Percentiles rank a stretch among this genome's conserved stretches.
Conservation (phyloP, 1,140 invertebrate genomes). For the Scaptomyza hsui region DNA sequence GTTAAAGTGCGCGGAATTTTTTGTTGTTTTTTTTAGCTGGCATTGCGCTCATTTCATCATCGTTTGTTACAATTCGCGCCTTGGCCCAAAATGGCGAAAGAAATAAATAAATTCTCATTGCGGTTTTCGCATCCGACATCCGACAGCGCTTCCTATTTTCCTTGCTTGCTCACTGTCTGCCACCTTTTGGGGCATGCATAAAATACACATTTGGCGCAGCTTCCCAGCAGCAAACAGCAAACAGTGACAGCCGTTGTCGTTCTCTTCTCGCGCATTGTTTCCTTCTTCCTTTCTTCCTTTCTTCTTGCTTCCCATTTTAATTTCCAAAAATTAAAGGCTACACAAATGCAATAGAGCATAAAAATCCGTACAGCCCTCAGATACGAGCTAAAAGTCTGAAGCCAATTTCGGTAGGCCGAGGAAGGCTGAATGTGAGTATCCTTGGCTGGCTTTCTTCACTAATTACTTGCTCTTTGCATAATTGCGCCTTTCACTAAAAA, state of each 20-base stretch:
- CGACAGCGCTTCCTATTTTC: conserved; percentile 35
- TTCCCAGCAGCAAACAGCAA: conserved; percentile 38
- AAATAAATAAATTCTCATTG: conserved; percentile 31
- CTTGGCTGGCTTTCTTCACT: conserved; percentile 37
- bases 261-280: conserved; percentile 50
- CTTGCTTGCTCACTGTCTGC: conserved; percentile 22
- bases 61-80: conserved; percentile 72
- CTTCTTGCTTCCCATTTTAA: conserved; percentile 45
- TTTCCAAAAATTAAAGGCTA: conserved; percentile 44
- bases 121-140: conserved; percentile 29
- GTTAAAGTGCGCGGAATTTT: conserved; percentile 32
- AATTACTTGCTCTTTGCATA: conserved; percentile 77
- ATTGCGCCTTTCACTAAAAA: conserved; percentile 72
- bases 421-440: conserved; percentile 1
- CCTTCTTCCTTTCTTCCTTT: too few relatives aligned
- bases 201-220: conserved; percentile 70
- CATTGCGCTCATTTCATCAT: conserved; percentile 33
- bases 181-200: conserved; percentile 75
- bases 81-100: conserved; percentile 24
- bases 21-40: neutral
- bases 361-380: conserved; percentile 34
- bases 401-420: conserved; percentile 11
- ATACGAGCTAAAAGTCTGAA: neutral
- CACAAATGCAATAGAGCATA: conserved; percentile 57
- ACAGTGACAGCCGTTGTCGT: conserved; percentile 42